Evolutionary conservation across 2,113 vertebrate species (phyloP), one percentile per base, ranked within the genome.

Genomic region (Myrmecobius fasciatus): DNA sequence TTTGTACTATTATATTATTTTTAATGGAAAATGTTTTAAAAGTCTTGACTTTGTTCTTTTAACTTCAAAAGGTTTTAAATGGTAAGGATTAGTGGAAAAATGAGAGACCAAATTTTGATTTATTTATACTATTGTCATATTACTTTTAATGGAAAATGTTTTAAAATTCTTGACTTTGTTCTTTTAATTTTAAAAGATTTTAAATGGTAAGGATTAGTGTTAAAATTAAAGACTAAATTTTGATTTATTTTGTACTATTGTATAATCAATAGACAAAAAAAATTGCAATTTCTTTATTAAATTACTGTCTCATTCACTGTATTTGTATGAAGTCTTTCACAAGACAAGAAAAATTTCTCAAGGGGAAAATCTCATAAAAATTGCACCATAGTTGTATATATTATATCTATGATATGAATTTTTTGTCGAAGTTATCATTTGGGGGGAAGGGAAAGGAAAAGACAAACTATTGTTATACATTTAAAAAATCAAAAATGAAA

Each of bases 1-100:
- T 94, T 89, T 88, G 49, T 75, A 60, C 90, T 95, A 93, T 95
- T 95, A 91, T 93, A 75, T 83, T 83, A 83, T 83, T 83, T 95
- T 91, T 96, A 95, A 95, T 24, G 25, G 90, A 92, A 96, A 96
- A 95, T 96, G 96, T 96, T 96, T 97, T 97, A 92, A 94, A 94
- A 95, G 83, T 8, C 25, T 89, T 92, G 53, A 96, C 94, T 96
- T 97, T 96, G 96, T 96, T 96, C 94, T 94, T 94, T 94, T 93
- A 96, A 95, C 92, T 94, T 96, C 97, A 94, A 97, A 94, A 97
- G 47, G 53, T 94, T 96, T 96, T 94, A 97, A 93, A 52, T 96
- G 94, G 93, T 93, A 92, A 95, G 53, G 90, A 3, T 94, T 96
- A 97, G 91, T 96, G 90, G 28, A 67, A 28, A 96, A 97, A 96